Evolutionary conservation across 1,140 invertebrate genomes (phyloP).

Genomic region (Bombus picipes): DNA sequence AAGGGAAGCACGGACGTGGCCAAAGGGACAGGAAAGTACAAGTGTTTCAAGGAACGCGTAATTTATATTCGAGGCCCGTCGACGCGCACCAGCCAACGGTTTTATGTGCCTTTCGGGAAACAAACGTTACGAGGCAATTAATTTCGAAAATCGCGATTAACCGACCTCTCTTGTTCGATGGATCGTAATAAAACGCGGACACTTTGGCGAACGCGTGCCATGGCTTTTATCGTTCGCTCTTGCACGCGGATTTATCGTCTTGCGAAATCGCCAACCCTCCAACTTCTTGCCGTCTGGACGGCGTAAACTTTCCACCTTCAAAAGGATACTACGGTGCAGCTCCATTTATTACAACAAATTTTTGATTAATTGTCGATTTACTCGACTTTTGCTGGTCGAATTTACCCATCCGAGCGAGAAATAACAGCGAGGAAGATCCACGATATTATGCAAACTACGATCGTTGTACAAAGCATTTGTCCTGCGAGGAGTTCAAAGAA

Average conservation of each 20-base stretch:
- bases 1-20: conserved; percentile 53
- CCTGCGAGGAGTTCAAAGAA: no score
- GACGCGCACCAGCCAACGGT: conserved; percentile 43
- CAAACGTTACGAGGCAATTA: conserved; percentile 69
- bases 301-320: not conserved
- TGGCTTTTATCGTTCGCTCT: conserved; percentile 9
- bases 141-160: conserved; percentile 66
- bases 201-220: not conserved
- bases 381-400: no score
- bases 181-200: conserved; percentile 35
- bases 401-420: no score
- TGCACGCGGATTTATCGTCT: conserved; percentile 25
- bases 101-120: conserved; percentile 73
- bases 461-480: no score
- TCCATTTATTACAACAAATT: no score
- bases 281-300: not conserved
- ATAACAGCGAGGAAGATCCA: no score
- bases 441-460: no score
- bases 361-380: no score
- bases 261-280: not conserved
- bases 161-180: not conserved
- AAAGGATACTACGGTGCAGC: not conserved
- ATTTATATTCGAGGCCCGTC: conserved; percentile 71
- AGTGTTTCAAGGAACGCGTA: conserved; percentile 70
- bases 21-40: conserved; percentile 58